A percentile compares a stretch with the other conserved stretches of the same genome.
Conservation (phyloP, 2,888 invertebrate species). For the Gnatocerus cornutus region DNA sequence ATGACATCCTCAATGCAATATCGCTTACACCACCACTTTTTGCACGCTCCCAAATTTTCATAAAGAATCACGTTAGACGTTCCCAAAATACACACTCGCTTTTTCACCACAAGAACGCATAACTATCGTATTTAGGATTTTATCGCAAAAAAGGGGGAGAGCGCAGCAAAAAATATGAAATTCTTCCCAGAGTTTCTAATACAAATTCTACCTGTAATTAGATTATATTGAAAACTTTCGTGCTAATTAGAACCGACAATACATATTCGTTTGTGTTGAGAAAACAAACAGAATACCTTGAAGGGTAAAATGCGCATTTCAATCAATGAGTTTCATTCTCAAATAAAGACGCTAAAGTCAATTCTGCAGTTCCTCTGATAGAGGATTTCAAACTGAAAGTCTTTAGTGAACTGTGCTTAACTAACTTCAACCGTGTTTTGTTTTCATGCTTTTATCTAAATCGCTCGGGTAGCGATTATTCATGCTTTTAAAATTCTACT, state of each 20-base stretch:
- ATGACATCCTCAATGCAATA: constrained; percentile 34
- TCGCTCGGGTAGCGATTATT: constrained; percentile 56
- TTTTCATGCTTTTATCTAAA: constrained; percentile 60
- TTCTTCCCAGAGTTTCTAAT: not conserved
- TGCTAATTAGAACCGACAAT: constrained; percentile 61
- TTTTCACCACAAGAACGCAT: not conserved
- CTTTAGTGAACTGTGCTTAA: constrained; percentile 59
- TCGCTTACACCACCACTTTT: constrained; percentile 24
- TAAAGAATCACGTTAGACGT: constrained; percentile 20
- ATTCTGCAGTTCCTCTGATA: constrained; percentile 59
- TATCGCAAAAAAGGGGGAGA: not conserved
- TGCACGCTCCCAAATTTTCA: constrained; percentile 25
- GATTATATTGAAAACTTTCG: constrained; percentile 3
- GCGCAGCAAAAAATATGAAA: not conserved
- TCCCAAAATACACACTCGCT: constrained; percentile 6
- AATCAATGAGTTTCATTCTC: constrained; percentile 61
- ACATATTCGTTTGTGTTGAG: constrained; percentile 56
- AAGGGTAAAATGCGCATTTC: constrained; percentile 61
- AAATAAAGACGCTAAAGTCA: constrained; percentile 61
- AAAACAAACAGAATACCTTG: constrained; percentile 58
- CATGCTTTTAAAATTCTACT: constrained; percentile 53
- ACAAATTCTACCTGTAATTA: not conserved
- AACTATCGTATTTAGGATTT: constrained; percentile 9
- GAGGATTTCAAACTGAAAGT: constrained; percentile 58
- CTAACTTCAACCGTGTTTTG: constrained; percentile 59